Evolutionary conservation across 35 echinoderm and acorn worm genomes (phyloP).

Genomic region (Ophioderma brevispina): DNA sequence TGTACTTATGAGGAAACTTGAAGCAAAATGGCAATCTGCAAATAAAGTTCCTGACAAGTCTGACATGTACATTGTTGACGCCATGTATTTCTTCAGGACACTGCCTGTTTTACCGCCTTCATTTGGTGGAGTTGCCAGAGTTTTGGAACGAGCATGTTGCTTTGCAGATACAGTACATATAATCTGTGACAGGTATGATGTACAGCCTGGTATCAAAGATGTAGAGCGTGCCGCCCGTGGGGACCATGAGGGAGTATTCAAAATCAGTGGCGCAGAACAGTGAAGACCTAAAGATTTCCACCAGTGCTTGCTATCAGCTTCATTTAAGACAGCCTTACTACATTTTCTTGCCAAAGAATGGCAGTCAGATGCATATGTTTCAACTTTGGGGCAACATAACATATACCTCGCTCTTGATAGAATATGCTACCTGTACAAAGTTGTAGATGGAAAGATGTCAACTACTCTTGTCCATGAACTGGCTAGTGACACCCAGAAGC

Average conservation of each 20-base stretch:
- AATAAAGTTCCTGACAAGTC: neutral
- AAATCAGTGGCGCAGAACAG: constrained; percentile 14
- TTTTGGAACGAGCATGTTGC: neutral
- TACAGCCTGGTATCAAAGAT: constrained; percentile 1
- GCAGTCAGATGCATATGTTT: neutral
- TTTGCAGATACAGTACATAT: constrained; percentile 4
- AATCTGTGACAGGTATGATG: constrained; percentile 10
- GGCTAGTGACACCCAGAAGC: neutral
- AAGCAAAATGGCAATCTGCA: neutral
- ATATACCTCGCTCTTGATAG: neutral
- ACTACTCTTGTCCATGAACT: neutral
- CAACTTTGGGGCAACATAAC: neutral
- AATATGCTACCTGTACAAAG: neutral
- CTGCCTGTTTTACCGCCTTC: neutral
- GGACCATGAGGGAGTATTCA: neutral
- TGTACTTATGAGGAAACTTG: neutral
- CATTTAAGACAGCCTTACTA: constrained; percentile 5
- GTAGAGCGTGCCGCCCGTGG: neutral
- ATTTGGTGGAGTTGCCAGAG: constrained; percentile 24
- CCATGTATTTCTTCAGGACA: constrained; percentile 12
- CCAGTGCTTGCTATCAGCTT: neutral
- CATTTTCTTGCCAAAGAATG: constrained; percentile 15
- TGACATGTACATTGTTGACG: constrained; percentile 12
- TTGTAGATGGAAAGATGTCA: neutral
- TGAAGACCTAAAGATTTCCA: constrained; percentile 13